These are phyloP conservation scores for Pammene fasciana DNA, from an alignment of 2,888 invertebrate genomes.

Conservation along the genomic window DNA sequence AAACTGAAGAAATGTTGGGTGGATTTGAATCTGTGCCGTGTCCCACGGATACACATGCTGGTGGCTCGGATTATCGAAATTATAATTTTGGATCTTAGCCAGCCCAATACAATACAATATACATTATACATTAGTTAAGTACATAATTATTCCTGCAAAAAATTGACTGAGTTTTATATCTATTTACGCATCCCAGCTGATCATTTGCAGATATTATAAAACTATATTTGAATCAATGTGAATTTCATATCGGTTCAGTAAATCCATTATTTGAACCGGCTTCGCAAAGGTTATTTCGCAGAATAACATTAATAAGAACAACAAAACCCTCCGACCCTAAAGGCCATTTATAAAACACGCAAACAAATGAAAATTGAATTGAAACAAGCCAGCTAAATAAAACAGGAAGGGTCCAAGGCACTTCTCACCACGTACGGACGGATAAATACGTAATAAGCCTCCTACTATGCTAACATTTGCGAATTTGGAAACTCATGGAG, in stretches of 20 bases:
- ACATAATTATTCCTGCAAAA: too few species aligned
- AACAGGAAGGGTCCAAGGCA: conserved; percentile 52
- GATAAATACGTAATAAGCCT: conserved; percentile 64
- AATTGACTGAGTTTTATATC: too few species aligned
- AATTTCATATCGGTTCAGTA: background rate
- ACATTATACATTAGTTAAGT: too few species aligned
- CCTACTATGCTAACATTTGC: conserved; percentile 43
- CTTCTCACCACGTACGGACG: conserved; percentile 46
- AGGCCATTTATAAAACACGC: conserved; percentile 39
- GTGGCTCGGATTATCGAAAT: too few species aligned
- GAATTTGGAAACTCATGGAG: background rate
- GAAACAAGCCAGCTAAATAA: conserved; percentile 66
- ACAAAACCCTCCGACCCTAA: conserved; percentile 23
- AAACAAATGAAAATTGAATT: conserved; percentile 63
- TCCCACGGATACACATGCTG: too few species aligned
- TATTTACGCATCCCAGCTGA: too few species aligned
- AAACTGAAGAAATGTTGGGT: too few species aligned
- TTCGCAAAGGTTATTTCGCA: conserved; percentile 6
- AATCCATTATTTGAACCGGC: conserved; percentile 3
- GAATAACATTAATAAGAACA: conserved; percentile 13
- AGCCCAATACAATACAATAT: too few species aligned
- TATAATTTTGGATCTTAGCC: too few species aligned
- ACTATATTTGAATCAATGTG: too few species aligned
- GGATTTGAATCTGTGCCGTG: too few species aligned
- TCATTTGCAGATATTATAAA: too few species aligned